phyloP scores from a whole-genome alignment of 2,797 vertebrate species.

The Neosilurus hyrtlii region DNA sequence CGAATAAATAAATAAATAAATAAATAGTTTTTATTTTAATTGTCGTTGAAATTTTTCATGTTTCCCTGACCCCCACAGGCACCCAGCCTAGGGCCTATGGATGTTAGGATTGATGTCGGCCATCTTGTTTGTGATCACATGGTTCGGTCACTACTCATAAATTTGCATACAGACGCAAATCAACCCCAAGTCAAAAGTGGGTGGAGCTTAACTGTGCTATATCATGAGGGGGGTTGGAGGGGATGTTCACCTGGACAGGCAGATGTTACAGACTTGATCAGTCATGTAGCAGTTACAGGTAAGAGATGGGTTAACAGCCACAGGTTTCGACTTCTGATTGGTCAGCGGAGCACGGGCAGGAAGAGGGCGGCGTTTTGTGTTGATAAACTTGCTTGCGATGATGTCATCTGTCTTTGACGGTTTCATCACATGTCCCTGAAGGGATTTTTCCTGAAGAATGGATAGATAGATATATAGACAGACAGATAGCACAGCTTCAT shows the following conservation, averaged over 20 bases:
- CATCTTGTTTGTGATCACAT: background rate
- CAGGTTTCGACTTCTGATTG: conserved; percentile 70
- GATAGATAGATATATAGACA: no score
- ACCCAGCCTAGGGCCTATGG: no score
- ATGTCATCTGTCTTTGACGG: conserved; percentile 73
- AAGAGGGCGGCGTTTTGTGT: conserved; percentile 68
- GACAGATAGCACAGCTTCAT: background rate
- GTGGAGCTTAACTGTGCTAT: background rate
- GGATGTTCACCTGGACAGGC: conserved; percentile 85
- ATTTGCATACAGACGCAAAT: background rate
- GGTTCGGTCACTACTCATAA: background rate
- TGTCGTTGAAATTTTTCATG: no score
- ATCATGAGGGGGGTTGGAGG: background rate
- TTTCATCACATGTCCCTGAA: conserved; percentile 74
- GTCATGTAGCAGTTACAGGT: conserved; percentile 88
- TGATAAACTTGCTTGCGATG: conserved; percentile 68
- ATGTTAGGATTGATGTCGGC: no score
- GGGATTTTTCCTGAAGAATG: no score
- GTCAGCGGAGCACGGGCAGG: conserved; percentile 68
- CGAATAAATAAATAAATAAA: no score
- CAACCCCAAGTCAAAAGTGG: background rate
- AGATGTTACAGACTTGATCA: conserved; percentile 89
- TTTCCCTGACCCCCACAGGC: background rate
- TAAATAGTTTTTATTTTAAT: no score
- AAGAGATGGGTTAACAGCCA: conserved; percentile 65